phyloP scores from a whole-genome alignment of 2,797 vertebrate genomes.

The Simalia tracyae region DNA sequence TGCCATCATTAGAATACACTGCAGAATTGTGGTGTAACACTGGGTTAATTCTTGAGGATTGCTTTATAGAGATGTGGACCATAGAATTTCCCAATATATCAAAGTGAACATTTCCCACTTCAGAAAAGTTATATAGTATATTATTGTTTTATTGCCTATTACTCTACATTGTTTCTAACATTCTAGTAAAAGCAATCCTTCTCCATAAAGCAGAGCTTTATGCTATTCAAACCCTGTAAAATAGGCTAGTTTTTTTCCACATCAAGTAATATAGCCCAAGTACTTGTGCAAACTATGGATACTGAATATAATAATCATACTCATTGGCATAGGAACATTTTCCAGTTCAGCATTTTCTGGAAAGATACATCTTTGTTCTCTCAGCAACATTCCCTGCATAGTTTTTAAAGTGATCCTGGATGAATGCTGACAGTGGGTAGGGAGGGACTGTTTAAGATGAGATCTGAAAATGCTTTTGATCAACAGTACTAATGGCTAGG shows the following conservation, averaged over 20 bases:
- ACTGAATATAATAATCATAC: background rate
- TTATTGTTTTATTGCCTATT: background rate
- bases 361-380: background rate
- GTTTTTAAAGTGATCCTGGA: background rate
- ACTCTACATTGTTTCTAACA: background rate
- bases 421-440: background rate
- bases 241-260: background rate
- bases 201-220: background rate
- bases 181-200: background rate
- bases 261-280: background rate
- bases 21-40: background rate
- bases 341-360: background rate
- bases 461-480: background rate
- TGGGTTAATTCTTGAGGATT: background rate
- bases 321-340: background rate
- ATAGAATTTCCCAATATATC: background rate
- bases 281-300: background rate
- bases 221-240: background rate
- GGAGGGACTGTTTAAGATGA: background rate
- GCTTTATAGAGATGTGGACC: background rate
- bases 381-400: background rate
- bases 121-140: background rate
- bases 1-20: background rate
- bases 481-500: background rate
- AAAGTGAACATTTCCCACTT: background rate